Percentiles rank a stretch among this genome's conserved stretches.
Conservation (phyloP, 2,113 vertebrate genomes). For the Pleuronectes platessa region DNA sequence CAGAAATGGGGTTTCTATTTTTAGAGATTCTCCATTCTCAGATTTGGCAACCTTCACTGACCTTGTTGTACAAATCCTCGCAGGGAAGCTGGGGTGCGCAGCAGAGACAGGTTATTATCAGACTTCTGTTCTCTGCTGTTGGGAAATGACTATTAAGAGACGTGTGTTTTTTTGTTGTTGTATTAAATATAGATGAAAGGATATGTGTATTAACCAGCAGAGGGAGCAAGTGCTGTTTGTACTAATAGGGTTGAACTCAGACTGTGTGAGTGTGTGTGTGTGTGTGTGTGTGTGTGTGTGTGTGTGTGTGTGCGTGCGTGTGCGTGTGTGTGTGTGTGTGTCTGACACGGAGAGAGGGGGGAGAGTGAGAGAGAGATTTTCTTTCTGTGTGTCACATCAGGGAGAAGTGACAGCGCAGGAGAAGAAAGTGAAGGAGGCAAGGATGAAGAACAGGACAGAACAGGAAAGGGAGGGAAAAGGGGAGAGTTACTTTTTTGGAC, state of each 20-base stretch:
- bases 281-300: conserved; percentile 22
- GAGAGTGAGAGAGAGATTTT: conserved; percentile 3
- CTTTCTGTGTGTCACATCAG: conserved; percentile 49
- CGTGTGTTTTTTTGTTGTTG: too few species aligned
- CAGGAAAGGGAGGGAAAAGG: not conserved
- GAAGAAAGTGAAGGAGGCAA: conserved; percentile 39
- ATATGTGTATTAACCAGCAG: conserved; percentile 63
- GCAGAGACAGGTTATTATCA: not conserved
- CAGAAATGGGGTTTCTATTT: conserved; percentile 26
- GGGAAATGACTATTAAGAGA: not conserved
- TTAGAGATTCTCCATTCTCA: not conserved
- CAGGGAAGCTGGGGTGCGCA: not conserved
- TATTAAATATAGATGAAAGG: conserved; percentile 3
- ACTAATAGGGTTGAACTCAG: conserved; percentile 8
- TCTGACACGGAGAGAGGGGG: not conserved
- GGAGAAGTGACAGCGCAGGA: conserved; percentile 17
- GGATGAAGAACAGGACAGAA: conserved; percentile 10
- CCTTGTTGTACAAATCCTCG: not conserved
- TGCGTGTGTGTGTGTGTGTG: conserved; percentile 20
- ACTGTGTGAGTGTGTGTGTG: conserved; percentile 24
- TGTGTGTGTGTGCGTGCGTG: conserved; percentile 17
- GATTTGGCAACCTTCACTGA: conserved; percentile 20
- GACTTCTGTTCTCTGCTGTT: not conserved
- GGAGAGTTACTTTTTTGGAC: conserved; percentile 1
- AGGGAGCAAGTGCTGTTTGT: conserved; percentile 63